phyloP scores from a whole-genome alignment of 2,113 vertebrate species.

The Odocoileus hemionus region DNA sequence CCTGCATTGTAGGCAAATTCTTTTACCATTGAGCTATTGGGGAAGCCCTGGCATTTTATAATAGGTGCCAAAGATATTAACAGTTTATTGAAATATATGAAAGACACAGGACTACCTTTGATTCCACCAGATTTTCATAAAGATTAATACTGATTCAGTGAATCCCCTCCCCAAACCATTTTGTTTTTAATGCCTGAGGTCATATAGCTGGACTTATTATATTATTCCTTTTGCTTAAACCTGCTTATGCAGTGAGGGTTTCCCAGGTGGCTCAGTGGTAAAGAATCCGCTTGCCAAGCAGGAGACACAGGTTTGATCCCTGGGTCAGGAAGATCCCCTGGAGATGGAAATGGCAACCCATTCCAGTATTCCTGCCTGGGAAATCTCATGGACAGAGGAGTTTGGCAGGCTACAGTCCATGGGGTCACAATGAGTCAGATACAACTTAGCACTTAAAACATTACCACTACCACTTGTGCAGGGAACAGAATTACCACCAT shows the following conservation, averaged over 20 bases:
- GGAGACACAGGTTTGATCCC: background rate
- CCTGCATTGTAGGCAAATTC: background rate
- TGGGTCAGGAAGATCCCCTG: background rate
- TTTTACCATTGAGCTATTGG: background rate
- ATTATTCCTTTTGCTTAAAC: conserved; percentile 9
- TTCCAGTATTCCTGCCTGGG: background rate
- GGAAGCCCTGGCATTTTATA: background rate
- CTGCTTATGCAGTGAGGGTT: background rate
- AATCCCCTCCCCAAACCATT: background rate
- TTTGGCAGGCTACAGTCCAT: background rate
- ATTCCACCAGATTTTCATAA: background rate
- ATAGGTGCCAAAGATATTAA: background rate
- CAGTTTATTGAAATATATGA: background rate
- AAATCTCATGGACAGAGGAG: background rate
- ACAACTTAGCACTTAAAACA: background rate
- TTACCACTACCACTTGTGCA: background rate
- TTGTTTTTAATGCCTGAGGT: background rate
- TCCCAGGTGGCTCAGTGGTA: background rate
- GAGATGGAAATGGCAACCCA: background rate
- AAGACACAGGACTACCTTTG: background rate
- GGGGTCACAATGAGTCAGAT: background rate
- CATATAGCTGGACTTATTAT: background rate
- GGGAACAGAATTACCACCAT: background rate
- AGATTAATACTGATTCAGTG: background rate
- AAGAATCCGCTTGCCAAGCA: background rate